A percentile compares a stretch with the other conserved stretches of the same genome.
Conservation (phyloP, 2,888 invertebrate genomes). For the Erpobdella octoculata region DNA sequence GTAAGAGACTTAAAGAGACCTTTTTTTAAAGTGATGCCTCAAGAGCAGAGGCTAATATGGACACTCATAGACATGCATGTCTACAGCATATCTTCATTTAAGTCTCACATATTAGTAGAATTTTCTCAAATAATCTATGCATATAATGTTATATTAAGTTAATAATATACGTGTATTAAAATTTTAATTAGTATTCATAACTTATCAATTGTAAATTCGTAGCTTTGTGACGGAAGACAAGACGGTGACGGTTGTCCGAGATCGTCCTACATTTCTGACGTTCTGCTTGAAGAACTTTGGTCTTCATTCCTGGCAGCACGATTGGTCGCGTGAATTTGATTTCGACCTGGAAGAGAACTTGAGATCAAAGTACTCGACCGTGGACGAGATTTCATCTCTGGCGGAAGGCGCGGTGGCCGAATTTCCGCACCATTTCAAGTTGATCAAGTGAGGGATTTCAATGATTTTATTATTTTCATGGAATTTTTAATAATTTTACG, state of each 20-base stretch:
- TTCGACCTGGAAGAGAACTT: constrained; percentile 53
- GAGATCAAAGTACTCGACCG: constrained; percentile 31
- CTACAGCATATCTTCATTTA: background rate
- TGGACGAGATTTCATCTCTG: constrained; percentile 12
- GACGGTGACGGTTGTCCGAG: constrained; percentile 59
- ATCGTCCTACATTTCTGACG: constrained; percentile 62
- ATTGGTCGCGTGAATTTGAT: constrained; percentile 61
- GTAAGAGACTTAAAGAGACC: background rate
- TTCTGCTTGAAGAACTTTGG: constrained; percentile 63
- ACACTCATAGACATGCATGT: background rate
- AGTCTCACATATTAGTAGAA: too few relatives aligned
- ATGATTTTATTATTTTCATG: too few relatives aligned
- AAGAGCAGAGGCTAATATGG: background rate
- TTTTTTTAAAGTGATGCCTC: background rate
- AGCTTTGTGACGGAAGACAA: constrained; percentile 59
- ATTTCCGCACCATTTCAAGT: background rate
- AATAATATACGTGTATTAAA: too few relatives aligned
- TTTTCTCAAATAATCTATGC: too few relatives aligned
- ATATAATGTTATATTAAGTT: too few relatives aligned
- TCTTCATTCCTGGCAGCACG: constrained; percentile 53
- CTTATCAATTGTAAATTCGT: too few relatives aligned
- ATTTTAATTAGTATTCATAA: too few relatives aligned
- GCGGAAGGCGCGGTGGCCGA: background rate
- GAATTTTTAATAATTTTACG: too few relatives aligned
- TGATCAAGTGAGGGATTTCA: background rate